phyloP scores from a whole-genome alignment of 1,140 invertebrate species.

The Lordiphosa clarofinis region DNA sequence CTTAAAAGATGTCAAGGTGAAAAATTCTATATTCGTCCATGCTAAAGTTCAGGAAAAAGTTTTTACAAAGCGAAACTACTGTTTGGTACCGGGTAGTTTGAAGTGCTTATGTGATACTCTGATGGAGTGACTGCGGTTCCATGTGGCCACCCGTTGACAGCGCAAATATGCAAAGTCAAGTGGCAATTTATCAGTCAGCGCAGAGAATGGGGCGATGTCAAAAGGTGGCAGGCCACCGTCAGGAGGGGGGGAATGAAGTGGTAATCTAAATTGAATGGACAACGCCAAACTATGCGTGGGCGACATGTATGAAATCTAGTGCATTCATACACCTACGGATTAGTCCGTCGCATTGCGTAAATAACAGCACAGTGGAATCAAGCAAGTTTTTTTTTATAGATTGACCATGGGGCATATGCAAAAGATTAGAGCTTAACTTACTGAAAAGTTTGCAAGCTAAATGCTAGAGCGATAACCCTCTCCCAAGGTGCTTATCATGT shows the following conservation, averaged over 20 bases:
- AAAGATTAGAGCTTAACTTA: no score
- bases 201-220: constrained; percentile 20
- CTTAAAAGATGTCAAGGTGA: constrained; percentile 72
- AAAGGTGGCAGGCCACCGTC: constrained; percentile 3
- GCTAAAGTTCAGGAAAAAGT: constrained; percentile 53
- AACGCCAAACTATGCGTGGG: constrained; percentile 44
- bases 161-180: constrained; percentile 74
- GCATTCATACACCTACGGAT: constrained; percentile 1
- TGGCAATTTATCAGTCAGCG: constrained; percentile 70
- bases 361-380: not conserved
- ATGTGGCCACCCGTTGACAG: constrained; percentile 39
- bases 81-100: no score
- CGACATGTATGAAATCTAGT: constrained; percentile 25
- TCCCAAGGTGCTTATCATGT: no score
- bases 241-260: constrained; percentile 51
- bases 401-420: no score
- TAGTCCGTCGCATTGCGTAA: not conserved
- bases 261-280: constrained; percentile 63
- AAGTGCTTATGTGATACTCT: no score
- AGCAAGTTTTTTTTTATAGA: not conserved
- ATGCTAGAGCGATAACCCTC: not conserved
- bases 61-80: no score
- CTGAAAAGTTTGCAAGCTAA: no score
- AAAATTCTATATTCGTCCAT: constrained; percentile 24
- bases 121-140: not conserved